Conservation (phyloP, 2,888 invertebrate species). For the Biston stratarius region DNA sequence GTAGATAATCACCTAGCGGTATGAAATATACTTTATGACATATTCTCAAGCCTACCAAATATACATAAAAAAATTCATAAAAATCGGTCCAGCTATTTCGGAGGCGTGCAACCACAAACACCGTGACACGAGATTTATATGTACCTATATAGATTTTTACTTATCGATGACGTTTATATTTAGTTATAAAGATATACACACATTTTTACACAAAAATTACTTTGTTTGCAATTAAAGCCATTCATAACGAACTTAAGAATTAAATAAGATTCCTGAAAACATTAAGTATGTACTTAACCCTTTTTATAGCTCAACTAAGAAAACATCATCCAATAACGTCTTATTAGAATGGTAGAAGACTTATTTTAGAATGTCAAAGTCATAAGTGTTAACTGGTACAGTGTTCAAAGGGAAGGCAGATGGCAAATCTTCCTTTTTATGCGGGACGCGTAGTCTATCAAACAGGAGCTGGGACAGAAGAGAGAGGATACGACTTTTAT, state of each 20-base stretch:
- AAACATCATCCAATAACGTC: not conserved
- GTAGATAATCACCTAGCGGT: too few species aligned
- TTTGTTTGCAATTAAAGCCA: not conserved
- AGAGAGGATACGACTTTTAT: constrained; percentile 55
- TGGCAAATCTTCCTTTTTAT: constrained; percentile 80
- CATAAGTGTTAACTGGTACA: constrained; percentile 29
- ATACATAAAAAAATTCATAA: too few species aligned
- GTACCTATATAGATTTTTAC: too few species aligned
- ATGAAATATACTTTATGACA: too few species aligned
- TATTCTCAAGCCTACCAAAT: too few species aligned
- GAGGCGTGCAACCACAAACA: too few species aligned
- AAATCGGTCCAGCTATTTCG: too few species aligned
- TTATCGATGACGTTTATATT: too few species aligned
- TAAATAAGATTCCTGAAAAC: constrained; percentile 18
- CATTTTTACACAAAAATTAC: not conserved
- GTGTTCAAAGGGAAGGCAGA: constrained; percentile 59
- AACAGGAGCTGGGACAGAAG: constrained; percentile 58
- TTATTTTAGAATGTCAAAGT: constrained; percentile 38
- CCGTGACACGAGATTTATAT: too few species aligned
- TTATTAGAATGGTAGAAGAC: constrained; percentile 8
- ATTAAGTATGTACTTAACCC: constrained; percentile 1
- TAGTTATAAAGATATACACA: not conserved
- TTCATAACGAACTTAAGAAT: constrained; percentile 3
- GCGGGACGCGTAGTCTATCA: constrained; percentile 78
- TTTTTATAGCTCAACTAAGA: not conserved